A percentile compares a stretch with the other conserved stretches of the same genome.
Conservation (phyloP, 2,797 vertebrate species). For the Saxicola maurus region DNA sequence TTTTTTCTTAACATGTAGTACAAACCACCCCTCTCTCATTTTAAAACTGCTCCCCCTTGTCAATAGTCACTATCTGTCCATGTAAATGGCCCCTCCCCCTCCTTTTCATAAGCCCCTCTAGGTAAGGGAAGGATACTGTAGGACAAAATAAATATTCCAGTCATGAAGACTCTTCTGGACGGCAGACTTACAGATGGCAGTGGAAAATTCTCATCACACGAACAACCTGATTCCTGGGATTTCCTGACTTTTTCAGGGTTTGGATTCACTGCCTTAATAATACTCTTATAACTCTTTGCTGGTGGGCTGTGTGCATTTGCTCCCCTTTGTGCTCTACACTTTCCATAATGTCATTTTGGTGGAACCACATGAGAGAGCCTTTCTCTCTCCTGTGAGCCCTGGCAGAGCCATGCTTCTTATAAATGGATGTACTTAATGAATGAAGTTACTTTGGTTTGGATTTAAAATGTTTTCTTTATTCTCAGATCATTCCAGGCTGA, state of each 20-base stretch:
- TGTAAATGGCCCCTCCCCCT: too few species aligned
- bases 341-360: not conserved
- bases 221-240: not conserved
- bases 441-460: not conserved
- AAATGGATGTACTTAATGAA: not conserved
- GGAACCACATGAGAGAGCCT: fast-evolving
- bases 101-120: not conserved
- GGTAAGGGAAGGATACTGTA: not conserved
- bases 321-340: not conserved
- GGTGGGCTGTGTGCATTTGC: not conserved
- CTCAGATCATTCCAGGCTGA: not conserved
- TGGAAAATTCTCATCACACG: not conserved
- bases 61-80: not conserved
- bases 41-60: not conserved
- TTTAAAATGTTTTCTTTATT: not conserved
- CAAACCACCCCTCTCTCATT: not conserved
- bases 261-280: not conserved
- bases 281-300: not conserved
- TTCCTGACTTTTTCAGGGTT: not conserved
- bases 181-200: not conserved
- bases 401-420: not conserved
- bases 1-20: not conserved
- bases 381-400: not conserved
- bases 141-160: not conserved
- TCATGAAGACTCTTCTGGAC: not conserved